Conservation (phyloP, 1,140 invertebrate genomes). For the Babylonia areolata region DNA sequence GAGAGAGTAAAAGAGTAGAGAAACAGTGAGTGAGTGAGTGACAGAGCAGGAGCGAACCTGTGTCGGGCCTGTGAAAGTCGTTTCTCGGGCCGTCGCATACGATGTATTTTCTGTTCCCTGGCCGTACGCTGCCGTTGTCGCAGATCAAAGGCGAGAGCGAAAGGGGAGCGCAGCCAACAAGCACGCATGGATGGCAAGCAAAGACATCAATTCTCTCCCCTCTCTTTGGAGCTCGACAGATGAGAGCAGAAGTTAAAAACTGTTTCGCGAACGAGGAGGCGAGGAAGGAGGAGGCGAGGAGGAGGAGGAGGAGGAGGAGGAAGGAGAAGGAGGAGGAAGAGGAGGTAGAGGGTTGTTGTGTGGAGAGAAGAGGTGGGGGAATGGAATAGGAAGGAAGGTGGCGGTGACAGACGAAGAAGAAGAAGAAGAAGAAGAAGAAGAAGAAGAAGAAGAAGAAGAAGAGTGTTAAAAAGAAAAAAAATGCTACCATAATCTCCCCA, state of each 20-base stretch:
- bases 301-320: background rate
- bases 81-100: background rate
- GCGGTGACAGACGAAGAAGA: too few relatives aligned
- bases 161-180: constrained; percentile 9
- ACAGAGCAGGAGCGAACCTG: background rate
- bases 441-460: too few relatives aligned
- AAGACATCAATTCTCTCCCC: constrained; percentile 12
- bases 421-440: too few relatives aligned
- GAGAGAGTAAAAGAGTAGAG: too few relatives aligned
- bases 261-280: background rate
- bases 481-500: too few relatives aligned
- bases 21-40: background rate
- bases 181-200: constrained; percentile 14
- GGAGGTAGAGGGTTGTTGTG: background rate
- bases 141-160: constrained; percentile 1
- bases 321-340: background rate
- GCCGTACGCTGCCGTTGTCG: background rate
- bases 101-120: constrained; percentile 1
- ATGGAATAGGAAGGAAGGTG: too few relatives aligned
- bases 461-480: background rate
- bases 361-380: background rate
- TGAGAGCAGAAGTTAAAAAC: background rate
- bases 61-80: constrained; percentile 10
- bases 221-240: constrained; percentile 19
- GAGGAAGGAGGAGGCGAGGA: background rate